Evolutionary conservation across 2,888 invertebrate species (phyloP).

Genomic region (Pediacus dermestoides): DNA sequence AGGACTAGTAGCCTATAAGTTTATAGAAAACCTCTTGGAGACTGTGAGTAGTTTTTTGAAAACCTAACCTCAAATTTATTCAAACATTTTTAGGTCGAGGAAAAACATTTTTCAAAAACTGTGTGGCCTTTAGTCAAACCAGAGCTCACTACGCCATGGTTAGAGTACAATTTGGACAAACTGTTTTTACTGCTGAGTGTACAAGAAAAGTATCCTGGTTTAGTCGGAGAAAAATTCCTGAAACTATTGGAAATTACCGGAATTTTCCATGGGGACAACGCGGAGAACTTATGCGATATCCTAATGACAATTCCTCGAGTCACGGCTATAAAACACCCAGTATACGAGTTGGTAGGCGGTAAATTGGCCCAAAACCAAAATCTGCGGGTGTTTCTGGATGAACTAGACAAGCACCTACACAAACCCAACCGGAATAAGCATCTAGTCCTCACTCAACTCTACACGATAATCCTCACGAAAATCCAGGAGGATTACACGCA

Average conservation of each 20-base stretch:
- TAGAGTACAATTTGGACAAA: constrained; percentile 63
- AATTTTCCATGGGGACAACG: constrained; percentile 58
- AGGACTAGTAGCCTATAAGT: constrained; percentile 57
- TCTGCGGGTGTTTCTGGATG: constrained; percentile 56
- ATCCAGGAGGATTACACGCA: constrained; percentile 41
- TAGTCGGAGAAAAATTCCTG: constrained; percentile 55
- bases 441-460: constrained; percentile 58
- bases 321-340: constrained; percentile 59
- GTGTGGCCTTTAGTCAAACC: constrained; percentile 61
- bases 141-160: constrained; percentile 60
- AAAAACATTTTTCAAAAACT: constrained; percentile 54
- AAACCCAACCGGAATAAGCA: constrained; percentile 60
- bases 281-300: constrained; percentile 55
- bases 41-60: constrained; percentile 48
- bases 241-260: constrained; percentile 57
- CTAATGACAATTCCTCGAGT: constrained; percentile 61
- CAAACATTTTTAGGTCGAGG: constrained; percentile 30
- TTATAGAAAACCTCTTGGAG: constrained; percentile 60
- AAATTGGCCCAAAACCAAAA: constrained; percentile 45
- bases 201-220: constrained; percentile 50
- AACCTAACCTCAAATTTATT: constrained; percentile 1
- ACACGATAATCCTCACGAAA: constrained; percentile 55
- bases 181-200: constrained; percentile 58
- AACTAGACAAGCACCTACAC: constrained; percentile 51
- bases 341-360: constrained; percentile 59